Conservation (phyloP, 1,140 invertebrate species). For the Drosophila sturtevanti region DNA sequence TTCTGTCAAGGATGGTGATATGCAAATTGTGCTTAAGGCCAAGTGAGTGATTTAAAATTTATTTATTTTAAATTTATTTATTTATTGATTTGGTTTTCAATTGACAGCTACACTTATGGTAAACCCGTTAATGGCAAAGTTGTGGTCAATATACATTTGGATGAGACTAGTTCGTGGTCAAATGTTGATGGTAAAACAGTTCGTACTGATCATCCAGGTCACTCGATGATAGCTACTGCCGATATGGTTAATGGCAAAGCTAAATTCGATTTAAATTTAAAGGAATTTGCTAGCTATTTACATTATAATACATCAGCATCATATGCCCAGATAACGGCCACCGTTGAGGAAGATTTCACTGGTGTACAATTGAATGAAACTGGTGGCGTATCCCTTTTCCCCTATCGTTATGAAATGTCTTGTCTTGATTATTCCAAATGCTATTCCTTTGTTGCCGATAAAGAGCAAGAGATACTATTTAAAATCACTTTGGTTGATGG, state of each 20-base stretch:
- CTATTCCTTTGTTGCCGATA: slow-evolving; percentile 94
- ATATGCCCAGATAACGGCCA: slow-evolving; percentile 86
- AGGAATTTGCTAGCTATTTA: slow-evolving; percentile 85
- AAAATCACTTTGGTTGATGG: slow-evolving; percentile 65
- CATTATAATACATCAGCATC: slow-evolving; percentile 82
- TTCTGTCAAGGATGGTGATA: slow-evolving; percentile 91
- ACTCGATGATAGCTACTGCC: slow-evolving; percentile 84
- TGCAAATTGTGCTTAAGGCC: slow-evolving; percentile 91
- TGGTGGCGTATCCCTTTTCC: slow-evolving; percentile 88
- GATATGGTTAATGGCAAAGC: slow-evolving; percentile 88
- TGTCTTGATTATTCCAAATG: slow-evolving; percentile 88
- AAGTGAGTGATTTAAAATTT: slow-evolving; percentile 83
- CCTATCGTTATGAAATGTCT: slow-evolving; percentile 92
- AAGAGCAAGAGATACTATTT: slow-evolving; percentile 87
- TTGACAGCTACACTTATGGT: slow-evolving; percentile 87
- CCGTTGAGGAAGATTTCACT: slow-evolving; percentile 90
- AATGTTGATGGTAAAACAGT: slow-evolving; percentile 45
- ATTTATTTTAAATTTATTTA: not conserved
- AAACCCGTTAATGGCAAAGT: slow-evolving; percentile 91
- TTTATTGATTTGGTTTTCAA: not conserved
- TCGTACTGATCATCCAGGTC: slow-evolving; percentile 29
- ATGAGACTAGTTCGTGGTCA: slow-evolving; percentile 36
- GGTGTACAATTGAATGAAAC: slow-evolving; percentile 90
- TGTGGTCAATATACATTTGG: slow-evolving; percentile 85
- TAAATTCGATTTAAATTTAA: slow-evolving; percentile 87